Evolutionary conservation across 2,113 vertebrate species (phyloP), one percentile per base, ranked within the genome.

Genomic region (Mandrillus leucophaeus): DNA sequence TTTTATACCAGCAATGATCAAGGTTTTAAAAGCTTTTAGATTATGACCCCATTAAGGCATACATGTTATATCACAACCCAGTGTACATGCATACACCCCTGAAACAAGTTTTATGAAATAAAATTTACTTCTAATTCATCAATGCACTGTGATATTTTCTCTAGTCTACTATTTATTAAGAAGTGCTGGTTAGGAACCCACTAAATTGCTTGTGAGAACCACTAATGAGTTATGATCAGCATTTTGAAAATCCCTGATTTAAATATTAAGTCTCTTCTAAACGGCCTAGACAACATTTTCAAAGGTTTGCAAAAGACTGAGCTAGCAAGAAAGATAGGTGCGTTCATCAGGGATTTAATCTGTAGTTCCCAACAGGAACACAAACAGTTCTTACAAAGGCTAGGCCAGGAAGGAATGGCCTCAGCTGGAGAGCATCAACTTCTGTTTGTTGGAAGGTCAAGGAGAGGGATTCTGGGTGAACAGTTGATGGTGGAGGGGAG

Each of bases 371-470:
- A 64, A 68, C 8, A 85, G 93, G 52, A 97, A 95, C 55, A 83
- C 45, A 79, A 32, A 80, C 66, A 83, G 27, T 61, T 90, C 78
- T 55, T 32, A 79, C 32, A 79, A 61, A 40, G 93, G 57, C 38
- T 27, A 73, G 22, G 25, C 27, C 93, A 93, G 90, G 96, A 95
- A 97, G 88, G 91, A 92, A 86, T 59, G 86, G 84, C 76, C 64
- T 72, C 73, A 8, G 89, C 55, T 48, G 22, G 20, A 55, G 48
- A 96, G 35, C 66, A 81, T 57, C 52, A 73, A 61, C 55, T 82
- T 45, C 75, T 50, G 11, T n/a, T 73, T 59, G 93, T 17, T 52
- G 79, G 78, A 86, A 95, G 92, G 86, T 89, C 92, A 97, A 76
- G 92, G 86, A 70, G 8, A 48, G 35, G 59, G 5, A 35, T 45